These are phyloP conservation scores for Rhinoptilus africanus DNA, from an alignment of 2,113 vertebrate species.

Conservation along the genomic window DNA sequence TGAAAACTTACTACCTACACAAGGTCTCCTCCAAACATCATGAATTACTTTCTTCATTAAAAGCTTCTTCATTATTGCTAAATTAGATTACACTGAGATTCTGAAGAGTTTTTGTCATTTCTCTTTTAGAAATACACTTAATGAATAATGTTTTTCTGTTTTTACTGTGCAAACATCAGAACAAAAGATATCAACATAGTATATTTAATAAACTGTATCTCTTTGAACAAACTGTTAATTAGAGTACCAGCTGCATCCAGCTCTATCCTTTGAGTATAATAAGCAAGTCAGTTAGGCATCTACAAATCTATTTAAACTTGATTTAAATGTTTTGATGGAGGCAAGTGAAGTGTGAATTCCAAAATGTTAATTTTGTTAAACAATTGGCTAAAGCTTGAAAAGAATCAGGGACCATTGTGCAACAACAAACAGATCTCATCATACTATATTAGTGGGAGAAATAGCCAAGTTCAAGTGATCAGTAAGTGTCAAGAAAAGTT, in stretches of 20 bases:
- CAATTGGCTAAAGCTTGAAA: conserved; percentile 7
- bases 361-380: conserved; percentile 50
- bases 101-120: not conserved
- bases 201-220: conserved; percentile 25
- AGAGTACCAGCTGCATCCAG: conserved; percentile 27
- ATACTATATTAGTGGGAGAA: not conserved
- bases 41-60: not conserved
- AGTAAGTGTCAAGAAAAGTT: not conserved
- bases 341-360: conserved; percentile 29
- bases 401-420: not conserved
- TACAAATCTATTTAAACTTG: conserved; percentile 45
- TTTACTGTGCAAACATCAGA: not conserved
- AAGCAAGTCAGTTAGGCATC: conserved; percentile 36
- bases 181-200: not conserved
- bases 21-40: not conserved
- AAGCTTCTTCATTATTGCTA: not conserved
- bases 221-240: conserved; percentile 41
- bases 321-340: conserved; percentile 53
- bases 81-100: not conserved
- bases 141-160: not conserved
- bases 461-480: not conserved
- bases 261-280: conserved; percentile 24
- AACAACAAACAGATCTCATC: not conserved
- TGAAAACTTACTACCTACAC: not conserved
- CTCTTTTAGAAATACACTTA: not conserved